phyloP scores from a whole-genome alignment of 1,140 invertebrate species.

The Steinernema khuongi region DNA sequence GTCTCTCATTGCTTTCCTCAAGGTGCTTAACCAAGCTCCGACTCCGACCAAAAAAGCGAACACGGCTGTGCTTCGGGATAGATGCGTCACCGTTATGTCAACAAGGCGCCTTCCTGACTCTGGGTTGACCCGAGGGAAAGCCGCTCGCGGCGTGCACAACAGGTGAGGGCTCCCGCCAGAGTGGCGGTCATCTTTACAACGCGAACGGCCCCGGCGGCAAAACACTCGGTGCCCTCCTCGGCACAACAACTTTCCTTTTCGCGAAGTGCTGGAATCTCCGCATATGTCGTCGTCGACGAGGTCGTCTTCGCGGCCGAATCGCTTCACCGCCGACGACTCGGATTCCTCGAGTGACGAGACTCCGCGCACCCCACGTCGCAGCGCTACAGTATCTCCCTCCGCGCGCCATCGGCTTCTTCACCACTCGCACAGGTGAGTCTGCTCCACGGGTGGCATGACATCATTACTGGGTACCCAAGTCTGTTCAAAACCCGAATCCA shows the following conservation, averaged over 20 bases:
- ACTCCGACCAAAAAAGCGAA: too few species aligned
- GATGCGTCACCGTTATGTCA: too few species aligned
- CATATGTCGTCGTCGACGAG: background rate
- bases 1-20: too few species aligned
- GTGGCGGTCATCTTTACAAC: conserved; percentile 7
- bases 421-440: background rate
- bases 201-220: background rate
- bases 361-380: conserved; percentile 31
- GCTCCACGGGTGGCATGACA: too few species aligned
- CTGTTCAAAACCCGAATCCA: too few species aligned
- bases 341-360: conserved; percentile 29
- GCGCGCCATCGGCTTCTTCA: conserved; percentile 24
- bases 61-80: too few species aligned
- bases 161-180: background rate
- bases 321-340: conserved; percentile 36
- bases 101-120: background rate
- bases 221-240: background rate
- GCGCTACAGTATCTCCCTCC: conserved; percentile 41
- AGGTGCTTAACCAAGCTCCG: too few species aligned
- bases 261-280: background rate
- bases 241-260: background rate
- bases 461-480: background rate
- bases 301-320: background rate
- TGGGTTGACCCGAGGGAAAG: background rate
- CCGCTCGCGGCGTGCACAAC: background rate